A percentile compares a stretch with the other conserved stretches of the same genome.
phyloP scores from a whole-genome alignment of 1,140 invertebrate species.

The Drosophila grimshawi region DNA sequence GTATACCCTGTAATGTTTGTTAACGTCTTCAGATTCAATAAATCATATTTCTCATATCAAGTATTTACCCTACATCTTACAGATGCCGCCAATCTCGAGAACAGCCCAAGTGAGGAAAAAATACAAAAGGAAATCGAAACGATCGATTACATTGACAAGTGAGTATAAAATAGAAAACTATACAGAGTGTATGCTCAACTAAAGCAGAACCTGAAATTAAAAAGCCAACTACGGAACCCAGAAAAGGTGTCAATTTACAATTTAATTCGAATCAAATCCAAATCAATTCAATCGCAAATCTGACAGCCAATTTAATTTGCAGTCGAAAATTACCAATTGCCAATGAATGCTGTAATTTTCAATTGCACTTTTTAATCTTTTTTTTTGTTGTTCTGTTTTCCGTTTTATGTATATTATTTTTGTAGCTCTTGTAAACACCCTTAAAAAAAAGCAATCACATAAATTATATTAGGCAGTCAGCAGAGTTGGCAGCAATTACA shows the following conservation, averaged over 20 bases:
- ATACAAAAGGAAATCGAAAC: conserved; percentile 80
- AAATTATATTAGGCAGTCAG: conserved; percentile 59
- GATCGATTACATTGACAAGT: conserved; percentile 84
- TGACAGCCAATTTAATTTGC: conserved; percentile 40
- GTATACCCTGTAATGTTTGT: background rate
- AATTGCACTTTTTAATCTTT: conserved; percentile 33
- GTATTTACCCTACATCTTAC: conserved; percentile 27
- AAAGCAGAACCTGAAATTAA: conserved; percentile 6
- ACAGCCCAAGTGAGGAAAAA: conserved; percentile 66
- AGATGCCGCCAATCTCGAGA: conserved; percentile 63
- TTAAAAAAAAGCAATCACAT: conserved; percentile 48
- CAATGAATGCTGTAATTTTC: conserved; percentile 49
- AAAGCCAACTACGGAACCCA: conserved; percentile 12
- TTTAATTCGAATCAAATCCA: conserved; percentile 25
- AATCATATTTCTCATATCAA: background rate
- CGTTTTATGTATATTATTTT: conserved; percentile 5
- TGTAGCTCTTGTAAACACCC: conserved; percentile 53
- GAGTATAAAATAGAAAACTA: conserved; percentile 49
- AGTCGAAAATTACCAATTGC: conserved; percentile 44
- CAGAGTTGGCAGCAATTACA: conserved; percentile 59
- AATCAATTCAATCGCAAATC: conserved; percentile 33
- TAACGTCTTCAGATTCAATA: background rate
- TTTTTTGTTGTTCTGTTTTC: conserved; percentile 18
- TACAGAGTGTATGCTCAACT: background rate
- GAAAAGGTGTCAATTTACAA: conserved; percentile 33